Evolutionary conservation across 1,140 invertebrate species (phyloP), one percentile per base, ranked within the genome.

Genomic region (Drosophila elegans): DNA sequence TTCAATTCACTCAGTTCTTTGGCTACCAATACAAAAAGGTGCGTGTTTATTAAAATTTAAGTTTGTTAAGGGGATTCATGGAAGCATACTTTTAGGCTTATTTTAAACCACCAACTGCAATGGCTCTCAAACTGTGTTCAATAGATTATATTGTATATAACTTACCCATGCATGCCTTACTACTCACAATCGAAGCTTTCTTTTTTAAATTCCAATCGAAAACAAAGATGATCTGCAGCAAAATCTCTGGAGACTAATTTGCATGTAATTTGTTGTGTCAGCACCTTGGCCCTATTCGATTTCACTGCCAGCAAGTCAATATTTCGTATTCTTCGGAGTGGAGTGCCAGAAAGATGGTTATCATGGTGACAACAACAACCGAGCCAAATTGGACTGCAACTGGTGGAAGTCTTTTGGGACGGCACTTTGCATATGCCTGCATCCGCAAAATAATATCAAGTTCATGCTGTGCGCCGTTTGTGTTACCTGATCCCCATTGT

Each of bases 181-280:
- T n/a, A 1, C 29, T 32, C 6, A 32, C 29, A 32, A 32, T 7
- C 29, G 7, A 7, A 32, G 29, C 7, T 6, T 6, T 16, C 3
- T 51, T 32, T n/a, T 12, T 36, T 0, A 21, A n/a, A 25, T 6
- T 11, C 10, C 21, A 49, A 27, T 42, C 25, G 3, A 34, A 41
- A 52, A 21, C 16, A 36, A 11, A 10, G 3, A 27, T 48, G 25
- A 42, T 49, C 60, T 56, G 11, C 11, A 0, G 2, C 16, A n/a
- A 7, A 51, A 44, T 25, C 48, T 4, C 9, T 1, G 45, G 9
- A 44, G 32, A 49, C 45, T 69, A 79, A 86, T 86, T 86, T 83
- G 83, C 75, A 83, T 83, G 79, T 86, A 76, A 86, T 88, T 86
- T 83, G 82, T 82, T 83, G 59, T 54, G 16, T 61, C 53, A 74